Evolutionary conservation across 1,140 invertebrate species (phyloP).

Genomic region (Meloidogyne chitwoodi): DNA sequence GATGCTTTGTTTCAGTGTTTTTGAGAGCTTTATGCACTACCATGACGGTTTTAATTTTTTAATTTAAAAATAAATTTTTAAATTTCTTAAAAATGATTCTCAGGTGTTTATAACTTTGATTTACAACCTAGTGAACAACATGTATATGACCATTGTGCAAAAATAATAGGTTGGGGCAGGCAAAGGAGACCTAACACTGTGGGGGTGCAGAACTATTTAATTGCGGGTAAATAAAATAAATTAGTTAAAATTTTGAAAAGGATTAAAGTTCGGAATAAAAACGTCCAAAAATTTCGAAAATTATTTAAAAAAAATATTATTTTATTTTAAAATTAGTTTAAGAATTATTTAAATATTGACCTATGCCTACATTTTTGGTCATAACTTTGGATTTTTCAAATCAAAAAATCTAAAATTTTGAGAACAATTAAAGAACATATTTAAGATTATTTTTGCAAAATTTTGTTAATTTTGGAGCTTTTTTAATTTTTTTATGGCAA

Average conservation of each 20-base stretch:
- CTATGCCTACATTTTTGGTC: too few species aligned
- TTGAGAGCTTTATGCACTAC: conserved; percentile 32
- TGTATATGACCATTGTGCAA: conserved; percentile 31
- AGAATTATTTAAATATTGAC: too few species aligned
- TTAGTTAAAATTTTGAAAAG: neutral
- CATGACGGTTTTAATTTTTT: conserved; percentile 13
- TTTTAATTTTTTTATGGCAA: neutral
- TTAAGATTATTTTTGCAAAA: too few species aligned
- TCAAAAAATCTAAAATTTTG: too few species aligned
- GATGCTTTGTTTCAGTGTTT: conserved; percentile 30
- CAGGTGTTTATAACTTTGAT: conserved; percentile 29
- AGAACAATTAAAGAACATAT: too few species aligned
- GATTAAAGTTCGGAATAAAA: neutral
- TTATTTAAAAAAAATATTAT: too few species aligned
- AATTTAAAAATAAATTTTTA: neutral
- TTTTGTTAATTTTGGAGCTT: too few species aligned
- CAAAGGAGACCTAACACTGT: conserved; percentile 12
- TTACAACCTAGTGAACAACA: conserved; percentile 15
- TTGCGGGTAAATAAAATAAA: neutral
- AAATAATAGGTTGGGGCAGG: conserved; percentile 27
- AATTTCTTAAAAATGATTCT: neutral
- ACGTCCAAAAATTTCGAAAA: neutral
- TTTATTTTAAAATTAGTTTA: too few species aligned
- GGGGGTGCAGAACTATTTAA: conserved; percentile 11
- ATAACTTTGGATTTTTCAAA: too few species aligned